Base-by-base conservation (phyloP, 2,113 vertebrate species). In the Cyanistes caeruleus region DNA sequence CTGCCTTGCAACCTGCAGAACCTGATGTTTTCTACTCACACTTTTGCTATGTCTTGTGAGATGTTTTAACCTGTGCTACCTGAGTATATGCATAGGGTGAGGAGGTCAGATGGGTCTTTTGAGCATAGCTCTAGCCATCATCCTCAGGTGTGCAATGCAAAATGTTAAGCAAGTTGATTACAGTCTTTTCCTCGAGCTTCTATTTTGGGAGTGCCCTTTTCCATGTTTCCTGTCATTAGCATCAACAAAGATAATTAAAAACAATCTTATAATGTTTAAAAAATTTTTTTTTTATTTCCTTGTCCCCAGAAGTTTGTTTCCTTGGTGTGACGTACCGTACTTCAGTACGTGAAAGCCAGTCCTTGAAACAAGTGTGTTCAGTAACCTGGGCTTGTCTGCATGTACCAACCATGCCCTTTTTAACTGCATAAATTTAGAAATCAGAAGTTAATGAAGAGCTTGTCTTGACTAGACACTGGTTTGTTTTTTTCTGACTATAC, bases 361-460 rank as follows among this genome's bases (percentile, higher is more conserved):
- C 17, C 37, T 86, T 87, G 68, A 60, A 84, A 59, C 37, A 48
- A 93, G 23, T 17, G 15, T 68, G 24, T 59, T 92, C 59, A 56
- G 33, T 74, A 53, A 73, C 44, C 31, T 46, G 53, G 44, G 41
- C 25, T 90, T 67, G 51, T 58, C 56, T 78, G 56, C 55, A 3
- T 76, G 67, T 82, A 64, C 53, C 58, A 65, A 33, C 53, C 28
- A 4, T 52, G 53, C 49, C 33, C 55, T 65, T 81, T 84, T 63
- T 65, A 68, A 64, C 64, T 88, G 56, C 1, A 0, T 18, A 27
- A 10, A 4, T 31, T 81, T 67, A 78, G 83, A 81, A 90, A 86
- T 43, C 80, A 70, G 33, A 64, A 81, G 41, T 94, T 95, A 92
- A 81, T 70, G 56, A 89, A 77, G 65, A 84, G 22, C 87, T 94